These are phyloP conservation scores for Drosophila mettleri DNA, from an alignment of 2,888 invertebrate species.

Conservation along the genomic window DNA sequence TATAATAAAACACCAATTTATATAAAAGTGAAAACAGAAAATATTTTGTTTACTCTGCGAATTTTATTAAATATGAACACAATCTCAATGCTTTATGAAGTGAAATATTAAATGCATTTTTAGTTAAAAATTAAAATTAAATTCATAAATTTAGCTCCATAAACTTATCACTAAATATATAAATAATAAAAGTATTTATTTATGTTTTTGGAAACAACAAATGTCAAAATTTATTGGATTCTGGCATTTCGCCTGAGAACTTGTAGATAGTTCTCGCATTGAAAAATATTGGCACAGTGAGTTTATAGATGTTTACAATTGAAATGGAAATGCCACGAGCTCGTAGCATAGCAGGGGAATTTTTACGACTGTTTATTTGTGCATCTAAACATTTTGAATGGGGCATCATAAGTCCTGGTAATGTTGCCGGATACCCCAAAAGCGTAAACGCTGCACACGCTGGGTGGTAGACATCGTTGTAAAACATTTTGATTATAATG, in stretches of 20 bases:
- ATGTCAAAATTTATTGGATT: background rate
- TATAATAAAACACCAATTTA: too few relatives aligned
- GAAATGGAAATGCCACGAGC: conserved; percentile 35
- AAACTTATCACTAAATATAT: too few relatives aligned
- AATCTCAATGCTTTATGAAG: too few relatives aligned
- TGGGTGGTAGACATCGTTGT: conserved; percentile 59
- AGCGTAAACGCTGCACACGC: conserved; percentile 47
- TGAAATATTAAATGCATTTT: too few relatives aligned
- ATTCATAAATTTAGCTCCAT: too few relatives aligned
- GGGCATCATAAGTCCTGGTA: conserved; percentile 56
- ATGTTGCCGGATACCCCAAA: conserved; percentile 29
- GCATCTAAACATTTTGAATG: conserved; percentile 75
- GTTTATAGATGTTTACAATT: conserved; percentile 48
- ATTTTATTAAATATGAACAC: too few relatives aligned
- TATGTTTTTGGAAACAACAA: background rate
- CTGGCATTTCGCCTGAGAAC: background rate
- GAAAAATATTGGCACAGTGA: conserved; percentile 28
- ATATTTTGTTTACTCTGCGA: too few relatives aligned
- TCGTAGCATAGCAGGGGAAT: conserved; percentile 21
- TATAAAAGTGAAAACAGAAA: too few relatives aligned
- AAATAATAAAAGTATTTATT: background rate
- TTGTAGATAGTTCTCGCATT: conserved; percentile 1
- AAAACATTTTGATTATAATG: conserved; percentile 75
- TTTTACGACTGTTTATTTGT: conserved; percentile 75
- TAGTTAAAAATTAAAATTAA: too few relatives aligned